Conservation (phyloP, 2,888 invertebrate genomes). For the Branchinecta sandiegonensis region DNA sequence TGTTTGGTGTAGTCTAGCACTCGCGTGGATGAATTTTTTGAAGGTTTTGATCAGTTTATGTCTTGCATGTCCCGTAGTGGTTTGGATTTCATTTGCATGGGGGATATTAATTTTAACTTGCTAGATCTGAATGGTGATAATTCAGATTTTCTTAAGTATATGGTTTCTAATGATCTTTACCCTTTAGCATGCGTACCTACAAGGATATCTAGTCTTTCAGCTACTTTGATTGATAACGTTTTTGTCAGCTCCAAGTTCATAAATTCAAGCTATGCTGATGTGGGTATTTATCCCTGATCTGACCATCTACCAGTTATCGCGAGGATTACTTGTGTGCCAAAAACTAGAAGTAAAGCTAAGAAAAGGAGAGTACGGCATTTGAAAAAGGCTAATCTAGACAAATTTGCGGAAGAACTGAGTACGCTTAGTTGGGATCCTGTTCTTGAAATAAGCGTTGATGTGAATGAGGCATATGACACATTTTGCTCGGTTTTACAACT, state of each 20-base stretch:
- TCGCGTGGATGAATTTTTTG: slow-evolving; percentile 11
- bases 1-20: slow-evolving; percentile 3
- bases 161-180: slow-evolving; percentile 10
- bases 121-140: slow-evolving; percentile 6
- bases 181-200: too few species aligned
- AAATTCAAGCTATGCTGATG: neutral
- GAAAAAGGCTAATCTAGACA: too few species aligned
- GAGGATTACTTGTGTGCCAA: neutral
- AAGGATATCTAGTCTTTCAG: too few species aligned
- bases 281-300: slow-evolving; percentile 3
- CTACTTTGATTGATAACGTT: too few species aligned
- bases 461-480: too few species aligned
- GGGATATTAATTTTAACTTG: slow-evolving; percentile 2
- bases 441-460: too few species aligned
- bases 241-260: too few species aligned
- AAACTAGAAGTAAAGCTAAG: slow-evolving; percentile 6
- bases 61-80: slow-evolving; percentile 4
- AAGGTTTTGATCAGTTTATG: neutral
- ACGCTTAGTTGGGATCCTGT: too few species aligned
- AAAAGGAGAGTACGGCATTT: slow-evolving; percentile 1
- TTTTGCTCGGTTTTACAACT: too few species aligned
- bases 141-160: neutral
- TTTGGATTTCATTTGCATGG: slow-evolving; percentile 6
- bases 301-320: neutral
- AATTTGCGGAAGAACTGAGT: too few species aligned